Base-by-base conservation (phyloP, 2,797 vertebrate species). In the Hoplostethus atlanticus region DNA sequence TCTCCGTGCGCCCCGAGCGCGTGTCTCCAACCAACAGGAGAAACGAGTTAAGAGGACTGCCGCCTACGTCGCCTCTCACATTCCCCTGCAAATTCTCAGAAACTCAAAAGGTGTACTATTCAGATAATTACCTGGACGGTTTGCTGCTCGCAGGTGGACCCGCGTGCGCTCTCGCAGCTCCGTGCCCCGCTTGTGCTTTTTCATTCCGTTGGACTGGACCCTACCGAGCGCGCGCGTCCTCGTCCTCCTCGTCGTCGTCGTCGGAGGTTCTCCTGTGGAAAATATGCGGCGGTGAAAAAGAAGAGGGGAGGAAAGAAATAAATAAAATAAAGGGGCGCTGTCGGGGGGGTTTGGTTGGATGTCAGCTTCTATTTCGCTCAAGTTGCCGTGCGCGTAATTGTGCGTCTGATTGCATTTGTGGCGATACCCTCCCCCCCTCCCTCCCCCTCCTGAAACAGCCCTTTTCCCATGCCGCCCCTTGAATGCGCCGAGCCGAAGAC, bases 1-100 rank as follows among this genome's bases (percentile, higher is more conserved):
- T 72, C 54, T 59, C 67, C 56, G 84, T 64, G 85, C 86, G 77
- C 84, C 64, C 72, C 13, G 70, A 84, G 82, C 71, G 84, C 88
- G 53, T 56, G 68, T 56, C 69, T 81, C 71, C 66, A 56, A 2
- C 44, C 68, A 42, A 31, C 8, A 68, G 63, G 68, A 21, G 60
- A 53, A 4, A 77, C 70, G 76, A 83, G 68, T 80, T 71, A 73
- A 34, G 51, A 77, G 67, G 81, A 75, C 78, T 3, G 61, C 68
- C 40, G 40, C 40, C 0, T 11, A 12, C 9, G 40, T 11, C 9
- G 40, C 40, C 3, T 4, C 64, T n/a, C 17, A 2, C 42, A 3
- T 0, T 28, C 71, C 38, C 40, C 42, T 12, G 69, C 10, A 12
- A 61, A 2, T 40, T 17, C 3, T 64, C 17, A 30, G 40, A 28